Evolutionary conservation across 2,113 vertebrate genomes (phyloP), one percentile per base, ranked within the genome.

Genomic region (Spermophilus dauricus): DNA sequence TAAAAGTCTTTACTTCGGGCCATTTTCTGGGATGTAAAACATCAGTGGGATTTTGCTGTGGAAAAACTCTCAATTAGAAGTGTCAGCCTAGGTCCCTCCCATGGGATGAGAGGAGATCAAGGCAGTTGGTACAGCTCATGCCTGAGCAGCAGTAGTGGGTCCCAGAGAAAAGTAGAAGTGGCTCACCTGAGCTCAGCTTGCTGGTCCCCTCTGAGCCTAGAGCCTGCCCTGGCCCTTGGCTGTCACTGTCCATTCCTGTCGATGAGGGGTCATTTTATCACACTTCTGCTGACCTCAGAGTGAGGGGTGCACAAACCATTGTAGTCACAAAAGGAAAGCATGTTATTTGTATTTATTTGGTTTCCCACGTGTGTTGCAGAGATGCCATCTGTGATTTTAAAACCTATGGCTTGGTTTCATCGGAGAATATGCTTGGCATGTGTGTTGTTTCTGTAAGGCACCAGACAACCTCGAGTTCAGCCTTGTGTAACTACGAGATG

Each of bases 161-260:
- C n/a, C 3, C 1, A 1, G 16, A 14, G 67, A 28, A 16, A 48
- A 28, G 11, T 16, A 30, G 73, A 42, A 61, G 17, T 1, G 9
- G 56, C 3, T 13, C n/a, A 37, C 13, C 30, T 28, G 2, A 2
- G 3, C 39, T 84, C 6, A 22, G 13, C 14, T 1, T 32, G 32
- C 12, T n/a, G 4, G 37, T 67, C 34, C 13, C 42, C 6, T 51
- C 18, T 30, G 39, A 14, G 17, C 34, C 20, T 14, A 42, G 86
- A 42, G 28, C 84, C 34, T 22, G 63, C 12, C 13, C 53, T 17
- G 5, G 65, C 24, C 0, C 17, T 2, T 6, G 63, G 26, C 34
- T 24, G 7, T 5, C 10, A 0, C 0, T 12, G 32, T 24, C 51
- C 28, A 8, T n/a, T 87, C 70, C 34, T 11, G 20, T 45, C 61